phyloP scores from a whole-genome alignment of 2,888 invertebrate genomes.

The Stegana nigrithorax region DNA sequence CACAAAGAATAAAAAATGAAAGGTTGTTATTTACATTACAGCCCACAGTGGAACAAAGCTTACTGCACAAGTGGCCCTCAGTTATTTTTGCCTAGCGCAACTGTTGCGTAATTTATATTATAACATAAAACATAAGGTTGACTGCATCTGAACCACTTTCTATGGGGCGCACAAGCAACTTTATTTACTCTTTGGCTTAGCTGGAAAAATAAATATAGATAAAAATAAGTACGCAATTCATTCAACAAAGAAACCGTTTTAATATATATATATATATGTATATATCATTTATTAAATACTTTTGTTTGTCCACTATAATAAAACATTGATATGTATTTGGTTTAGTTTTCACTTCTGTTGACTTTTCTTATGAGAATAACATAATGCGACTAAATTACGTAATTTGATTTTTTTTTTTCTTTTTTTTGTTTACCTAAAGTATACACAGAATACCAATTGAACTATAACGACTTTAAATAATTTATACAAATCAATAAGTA shows the following conservation, averaged over 20 bases:
- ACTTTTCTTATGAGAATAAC: slow-evolving; percentile 43
- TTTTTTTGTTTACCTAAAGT: not conserved
- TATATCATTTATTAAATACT: slow-evolving; percentile 58
- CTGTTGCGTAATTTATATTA: no score
- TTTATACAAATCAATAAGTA: not conserved
- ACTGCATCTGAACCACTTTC: no score
- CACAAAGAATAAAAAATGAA: no score
- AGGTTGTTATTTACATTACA: no score
- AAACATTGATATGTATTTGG: slow-evolving; percentile 39
- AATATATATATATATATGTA: slow-evolving; percentile 67
- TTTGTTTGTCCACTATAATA: slow-evolving; percentile 36
- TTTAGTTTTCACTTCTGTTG: slow-evolving; percentile 36
- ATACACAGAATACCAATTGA: not conserved
- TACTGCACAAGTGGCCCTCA: no score
- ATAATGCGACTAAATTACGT: slow-evolving; percentile 44
- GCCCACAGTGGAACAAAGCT: no score
- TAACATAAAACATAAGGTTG: no score
- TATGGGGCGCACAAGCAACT: no score
- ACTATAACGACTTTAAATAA: not conserved
- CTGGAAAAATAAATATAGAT: not conserved
- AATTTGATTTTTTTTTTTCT: not conserved
- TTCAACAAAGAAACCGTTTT: slow-evolving; percentile 66
- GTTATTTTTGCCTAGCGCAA: no score
- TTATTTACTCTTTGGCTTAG: no score
- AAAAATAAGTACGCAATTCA: slow-evolving; percentile 35